Percentiles rank a stretch among this genome's conserved stretches.
Evolutionary conservation across 1,140 invertebrate genomes (phyloP).

Genomic region (Pemphigus obesinymphae): DNA sequence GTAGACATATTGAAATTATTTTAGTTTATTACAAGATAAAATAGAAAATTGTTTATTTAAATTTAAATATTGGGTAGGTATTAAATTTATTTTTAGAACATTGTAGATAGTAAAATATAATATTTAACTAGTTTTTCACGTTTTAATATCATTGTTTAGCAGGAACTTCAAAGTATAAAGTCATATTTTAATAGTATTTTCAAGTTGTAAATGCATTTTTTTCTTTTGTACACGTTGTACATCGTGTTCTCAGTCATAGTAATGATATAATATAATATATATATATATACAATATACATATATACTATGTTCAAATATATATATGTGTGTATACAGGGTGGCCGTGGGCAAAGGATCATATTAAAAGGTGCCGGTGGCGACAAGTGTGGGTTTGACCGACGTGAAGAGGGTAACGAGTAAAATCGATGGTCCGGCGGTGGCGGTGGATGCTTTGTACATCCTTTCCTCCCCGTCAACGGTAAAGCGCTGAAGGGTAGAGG

Average conservation of each 20-base stretch:
- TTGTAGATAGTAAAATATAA: too few species aligned
- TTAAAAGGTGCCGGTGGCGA: slow-evolving; percentile 39
- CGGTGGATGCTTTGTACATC: background rate
- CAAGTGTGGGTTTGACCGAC: slow-evolving; percentile 42
- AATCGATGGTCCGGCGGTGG: slow-evolving; percentile 35
- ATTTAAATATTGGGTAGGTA: too few species aligned
- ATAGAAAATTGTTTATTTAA: too few species aligned
- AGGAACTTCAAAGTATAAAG: too few species aligned
- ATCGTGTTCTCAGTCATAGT: background rate
- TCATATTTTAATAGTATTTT: too few species aligned
- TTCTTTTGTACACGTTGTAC: too few species aligned
- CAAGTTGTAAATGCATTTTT: too few species aligned
- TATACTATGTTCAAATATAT: background rate
- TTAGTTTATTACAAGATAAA: too few species aligned
- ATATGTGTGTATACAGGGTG: background rate
- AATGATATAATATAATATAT: background rate
- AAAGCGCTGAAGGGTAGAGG: background rate
- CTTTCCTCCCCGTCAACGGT: background rate
- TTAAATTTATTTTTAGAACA: too few species aligned
- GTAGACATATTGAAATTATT: too few species aligned
- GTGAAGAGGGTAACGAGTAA: slow-evolving; percentile 41
- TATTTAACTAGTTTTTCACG: too few species aligned
- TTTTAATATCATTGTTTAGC: too few species aligned
- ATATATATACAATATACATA: background rate
- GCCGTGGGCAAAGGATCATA: background rate